Evolutionary conservation across 2,113 vertebrate species (phyloP).

Genomic region (Thalassarche chlororhynchos): DNA sequence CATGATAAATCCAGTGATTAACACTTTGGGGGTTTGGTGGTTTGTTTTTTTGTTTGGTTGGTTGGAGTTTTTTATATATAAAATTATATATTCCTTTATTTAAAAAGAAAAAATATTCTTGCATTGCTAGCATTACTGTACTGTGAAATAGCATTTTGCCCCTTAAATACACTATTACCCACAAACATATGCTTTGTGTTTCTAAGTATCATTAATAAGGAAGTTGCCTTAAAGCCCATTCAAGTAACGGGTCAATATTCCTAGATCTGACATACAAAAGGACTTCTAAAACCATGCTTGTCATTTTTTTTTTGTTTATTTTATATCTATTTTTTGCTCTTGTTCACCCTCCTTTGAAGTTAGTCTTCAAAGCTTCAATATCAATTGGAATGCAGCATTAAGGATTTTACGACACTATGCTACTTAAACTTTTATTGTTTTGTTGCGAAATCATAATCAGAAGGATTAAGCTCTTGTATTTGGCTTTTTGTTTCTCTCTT

Average conservation of each 20-base stretch:
- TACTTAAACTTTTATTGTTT: constrained; percentile 83
- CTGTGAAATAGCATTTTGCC: neutral
- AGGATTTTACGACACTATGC: constrained; percentile 78
- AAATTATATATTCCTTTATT: neutral
- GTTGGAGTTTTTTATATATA: neutral
- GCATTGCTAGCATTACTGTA: neutral
- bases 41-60: neutral
- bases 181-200: constrained; percentile 53
- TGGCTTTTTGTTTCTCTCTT: constrained; percentile 38
- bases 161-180: neutral
- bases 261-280: constrained; percentile 15
- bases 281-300: constrained; percentile 52
- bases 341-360: constrained; percentile 64
- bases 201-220: constrained; percentile 40
- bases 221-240: constrained; percentile 34
- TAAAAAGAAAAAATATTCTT: neutral
- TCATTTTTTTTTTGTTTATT: constrained; percentile 56
- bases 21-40: neutral
- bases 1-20: neutral
- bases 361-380: constrained; percentile 69
- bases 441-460: constrained; percentile 87
- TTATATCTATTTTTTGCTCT: constrained; percentile 69
- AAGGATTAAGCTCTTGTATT: constrained; percentile 72
- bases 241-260: constrained; percentile 38
- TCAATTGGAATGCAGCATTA: constrained; percentile 70